Base-by-base conservation (phyloP, 2,888 invertebrate genomes). In the Operophtera brumata region DNA sequence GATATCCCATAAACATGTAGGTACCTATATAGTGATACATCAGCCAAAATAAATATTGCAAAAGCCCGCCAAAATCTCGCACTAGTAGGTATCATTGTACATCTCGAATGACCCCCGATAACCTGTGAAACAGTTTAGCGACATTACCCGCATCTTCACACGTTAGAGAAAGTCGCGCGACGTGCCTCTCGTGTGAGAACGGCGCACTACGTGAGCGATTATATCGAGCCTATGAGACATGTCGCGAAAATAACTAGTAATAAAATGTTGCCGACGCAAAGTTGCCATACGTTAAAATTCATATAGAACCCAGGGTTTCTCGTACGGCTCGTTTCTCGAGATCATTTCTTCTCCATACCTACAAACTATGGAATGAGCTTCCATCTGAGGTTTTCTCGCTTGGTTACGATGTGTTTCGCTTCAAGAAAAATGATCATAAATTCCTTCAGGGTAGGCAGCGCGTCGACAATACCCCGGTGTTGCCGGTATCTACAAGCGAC, bases 151-250 rank as follows among this genome's bases (percentile, higher is more conserved):
- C 57, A 45, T 60, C 37, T 45, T 62, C 56, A 63, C 66, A 68
- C 64, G 65, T 61, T 52, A 56, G 66, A 59, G 66, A 68, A 68
- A 68, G 68, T 62, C 49, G 42, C 51, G 48, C 49, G 53, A 64
- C 67, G 67, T 67, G 67, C 64, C 57, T 37, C 58, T 54, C 55
- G 63, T 65, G 66, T 64, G 63, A 59, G 67, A 67, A 62, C 58
- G 32, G 52, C 56, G 32, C 37, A 45, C 9, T 61, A 61, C 61
- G 61, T 61, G 61, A 56, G 51, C 46, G 61, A 61, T 59, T 59
- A 54, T 40, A 61, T 61, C 61, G 50, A 40, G 2, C n/a, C 34
- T n/a, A 5, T 36, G 28, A 14, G 39, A 40, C 46, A 37, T 47
- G 47, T 47, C 20, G n/a, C 40, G 20, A 30, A 47, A 47, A 30